Conservation (phyloP, 2,113 vertebrate genomes). For the Toxotes chatareus region DNA sequence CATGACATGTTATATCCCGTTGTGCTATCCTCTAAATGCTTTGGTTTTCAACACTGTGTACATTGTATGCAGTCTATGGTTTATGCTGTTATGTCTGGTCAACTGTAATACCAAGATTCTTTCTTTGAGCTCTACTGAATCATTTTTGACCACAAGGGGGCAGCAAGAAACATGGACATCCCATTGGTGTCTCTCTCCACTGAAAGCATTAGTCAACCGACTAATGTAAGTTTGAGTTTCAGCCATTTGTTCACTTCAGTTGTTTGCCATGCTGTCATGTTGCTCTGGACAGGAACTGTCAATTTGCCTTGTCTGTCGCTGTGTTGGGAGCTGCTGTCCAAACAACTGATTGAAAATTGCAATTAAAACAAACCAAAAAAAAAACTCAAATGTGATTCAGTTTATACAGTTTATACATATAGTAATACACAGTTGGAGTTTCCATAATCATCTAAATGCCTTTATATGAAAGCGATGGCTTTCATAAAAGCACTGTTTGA, state of each 20-base stretch:
- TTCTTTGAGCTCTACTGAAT: background rate
- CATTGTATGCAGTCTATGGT: background rate
- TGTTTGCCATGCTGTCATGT: background rate
- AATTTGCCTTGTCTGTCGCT: background rate
- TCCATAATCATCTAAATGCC: background rate
- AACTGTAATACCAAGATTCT: background rate
- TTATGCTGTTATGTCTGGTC: too few relatives aligned
- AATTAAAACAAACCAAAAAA: background rate
- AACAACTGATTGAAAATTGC: background rate
- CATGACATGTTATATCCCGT: background rate
- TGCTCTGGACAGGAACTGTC: background rate
- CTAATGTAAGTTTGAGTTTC: background rate
- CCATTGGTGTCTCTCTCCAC: background rate
- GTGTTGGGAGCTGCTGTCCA: background rate
- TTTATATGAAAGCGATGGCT: background rate
- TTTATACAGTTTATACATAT: too few relatives aligned
- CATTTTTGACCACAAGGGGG: slow-evolving; percentile 11
- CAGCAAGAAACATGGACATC: background rate
- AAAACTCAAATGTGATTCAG: background rate
- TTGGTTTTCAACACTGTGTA: background rate
- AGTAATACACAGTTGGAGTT: background rate
- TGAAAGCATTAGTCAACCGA: too few relatives aligned
- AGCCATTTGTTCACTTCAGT: background rate
- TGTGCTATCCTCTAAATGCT: background rate
- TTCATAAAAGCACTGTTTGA: background rate